Conservation (phyloP, 2,113 vertebrate species). For the Sterrhoptilus dennistouni region DNA sequence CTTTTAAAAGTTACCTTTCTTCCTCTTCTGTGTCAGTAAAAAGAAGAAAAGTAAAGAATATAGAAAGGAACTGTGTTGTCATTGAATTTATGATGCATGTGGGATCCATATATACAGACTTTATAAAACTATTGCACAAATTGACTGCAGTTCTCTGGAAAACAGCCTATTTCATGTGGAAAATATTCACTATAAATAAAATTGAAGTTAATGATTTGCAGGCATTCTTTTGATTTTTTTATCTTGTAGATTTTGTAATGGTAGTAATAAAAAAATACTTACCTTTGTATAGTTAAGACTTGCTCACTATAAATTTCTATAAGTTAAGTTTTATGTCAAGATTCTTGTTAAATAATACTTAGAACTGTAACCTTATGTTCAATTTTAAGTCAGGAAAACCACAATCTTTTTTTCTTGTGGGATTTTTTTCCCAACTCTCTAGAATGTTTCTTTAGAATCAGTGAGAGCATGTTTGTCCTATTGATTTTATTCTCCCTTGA, state of each 20-base stretch:
- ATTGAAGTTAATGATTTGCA: not conserved
- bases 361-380: not conserved
- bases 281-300: not conserved
- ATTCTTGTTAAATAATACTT: not conserved
- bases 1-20: constrained; percentile 14
- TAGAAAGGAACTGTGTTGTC: not conserved
- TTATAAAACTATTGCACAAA: not conserved
- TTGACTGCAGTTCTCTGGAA: not conserved
- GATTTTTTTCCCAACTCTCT: not conserved
- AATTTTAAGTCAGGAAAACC: not conserved
- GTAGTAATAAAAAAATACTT: not conserved
- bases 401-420: not conserved
- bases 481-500: not conserved
- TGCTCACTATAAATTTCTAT: not conserved
- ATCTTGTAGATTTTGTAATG: not conserved
- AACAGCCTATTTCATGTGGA: not conserved
- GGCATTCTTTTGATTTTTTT: not conserved
- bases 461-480: not conserved
- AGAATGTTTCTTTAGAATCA: not conserved
- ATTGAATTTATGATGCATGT: not conserved
- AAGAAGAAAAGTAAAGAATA: not conserved
- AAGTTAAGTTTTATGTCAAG: not conserved
- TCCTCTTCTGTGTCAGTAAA: not conserved
- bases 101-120: not conserved
- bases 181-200: not conserved